phyloP scores from a whole-genome alignment of 2,888 invertebrate species.

The Stratiomys singularior region DNA sequence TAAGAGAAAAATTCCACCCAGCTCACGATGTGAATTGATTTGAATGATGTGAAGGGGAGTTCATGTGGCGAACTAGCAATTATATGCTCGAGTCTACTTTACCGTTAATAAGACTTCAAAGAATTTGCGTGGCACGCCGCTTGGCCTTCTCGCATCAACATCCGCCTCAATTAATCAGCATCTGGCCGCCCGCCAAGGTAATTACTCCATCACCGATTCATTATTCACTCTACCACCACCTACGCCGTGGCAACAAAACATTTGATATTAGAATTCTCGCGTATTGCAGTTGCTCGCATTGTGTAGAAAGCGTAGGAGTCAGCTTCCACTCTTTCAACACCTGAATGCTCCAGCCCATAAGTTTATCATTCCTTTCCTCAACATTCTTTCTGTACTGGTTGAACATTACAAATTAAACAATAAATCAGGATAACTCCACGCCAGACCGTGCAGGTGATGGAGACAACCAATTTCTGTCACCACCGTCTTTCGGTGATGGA shows the following conservation, averaged over 20 bases:
- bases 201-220: neutral
- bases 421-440: neutral
- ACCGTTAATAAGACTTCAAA: no score
- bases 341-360: no score
- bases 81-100: no score
- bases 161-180: constrained; percentile 4
- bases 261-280: neutral
- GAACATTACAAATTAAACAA: constrained; percentile 9
- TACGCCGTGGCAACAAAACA: neutral
- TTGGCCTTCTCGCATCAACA: neutral
- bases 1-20: no score
- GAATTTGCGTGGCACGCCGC: no score
- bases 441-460: neutral
- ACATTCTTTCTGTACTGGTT: no score
- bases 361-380: no score
- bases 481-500: neutral
- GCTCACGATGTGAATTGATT: no score
- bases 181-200: neutral
- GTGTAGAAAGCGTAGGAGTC: neutral
- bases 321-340: neutral
- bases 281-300: neutral
- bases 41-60: no score
- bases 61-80: no score
- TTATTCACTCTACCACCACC: neutral
- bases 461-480: neutral